Evolutionary conservation across 1,140 invertebrate genomes (phyloP), one percentile per base, ranked within the genome.

Genomic region (Eupeodes corollae): DNA sequence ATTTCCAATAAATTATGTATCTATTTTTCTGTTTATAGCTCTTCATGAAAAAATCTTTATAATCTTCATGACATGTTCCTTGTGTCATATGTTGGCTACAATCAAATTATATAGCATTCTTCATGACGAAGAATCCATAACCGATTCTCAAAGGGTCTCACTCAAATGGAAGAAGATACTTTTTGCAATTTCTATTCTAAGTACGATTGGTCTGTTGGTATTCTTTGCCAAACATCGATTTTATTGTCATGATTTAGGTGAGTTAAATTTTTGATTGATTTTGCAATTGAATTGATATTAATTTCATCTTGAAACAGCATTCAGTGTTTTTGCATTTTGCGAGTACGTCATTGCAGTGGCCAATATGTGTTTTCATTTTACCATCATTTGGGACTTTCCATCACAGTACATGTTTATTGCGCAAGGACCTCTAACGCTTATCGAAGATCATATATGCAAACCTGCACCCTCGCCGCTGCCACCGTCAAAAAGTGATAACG

Each of bases 1-100:
- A 48, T 49, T 16, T 51, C 48, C 44, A 53, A 47, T 40, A 40
- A 47, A 42, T 48, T 30, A 21, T 13, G 9, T 18, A 18, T 18
- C 5, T n/a, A n/a, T 45, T 52, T 48, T 54, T 37, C 56, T 54
- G 54, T 51, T 83, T 84, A 48, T 71, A 92, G 88, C 88, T 57
- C 73, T 91, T 42, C 90, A 92, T 70, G 89, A 92, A 67, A 90
- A 91, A 69, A 84, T 93, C 57, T 93, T 94, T 71, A 88, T 93
- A 55, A 75, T 83, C 46, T 94, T 94, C 67, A 93, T 94, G 90
- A 71, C 89, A 50, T 82, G 84, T 48, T 88, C 88, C 30, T 68
- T 92, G 47, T 76, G 79, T 48, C 88, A 92, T 60, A 92, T 92
- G 89, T 68, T 91, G 52, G 61, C 61, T 21, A 67, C 65, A 13